Evolutionary conservation across 2,797 vertebrate genomes (phyloP).

Genomic region (Ptychobarbus kaznakovi): DNA sequence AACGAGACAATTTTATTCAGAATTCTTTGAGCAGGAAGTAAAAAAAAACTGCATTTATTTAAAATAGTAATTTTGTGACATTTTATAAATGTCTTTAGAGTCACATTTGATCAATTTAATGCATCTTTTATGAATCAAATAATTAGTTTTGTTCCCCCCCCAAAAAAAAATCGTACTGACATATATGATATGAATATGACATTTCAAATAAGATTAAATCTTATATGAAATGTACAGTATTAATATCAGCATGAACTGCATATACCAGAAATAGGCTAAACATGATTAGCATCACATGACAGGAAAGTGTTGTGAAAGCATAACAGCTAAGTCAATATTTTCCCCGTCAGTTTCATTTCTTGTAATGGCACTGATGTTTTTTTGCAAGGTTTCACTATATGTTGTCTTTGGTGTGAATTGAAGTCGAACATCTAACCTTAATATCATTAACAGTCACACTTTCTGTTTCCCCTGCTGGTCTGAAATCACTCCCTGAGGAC

Average conservation of each 20-base stretch:
- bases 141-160: no score
- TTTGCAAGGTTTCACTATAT: constrained; percentile 50
- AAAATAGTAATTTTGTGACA: no score
- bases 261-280: neutral
- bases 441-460: constrained; percentile 7
- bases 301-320: neutral
- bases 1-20: no score
- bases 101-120: neutral
- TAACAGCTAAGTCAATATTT: neutral
- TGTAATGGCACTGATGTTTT: constrained; percentile 10
- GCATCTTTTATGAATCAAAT: neutral
- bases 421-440: constrained; percentile 7
- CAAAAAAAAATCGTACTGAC: neutral
- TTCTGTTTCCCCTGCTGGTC: constrained; percentile 7
- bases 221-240: neutral
- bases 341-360: neutral
- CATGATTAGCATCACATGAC: neutral
- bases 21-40: no score
- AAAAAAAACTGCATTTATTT: no score
- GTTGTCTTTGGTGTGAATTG: constrained; percentile 41
- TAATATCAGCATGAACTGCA: neutral
- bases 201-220: neutral
- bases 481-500: constrained; percentile 12
- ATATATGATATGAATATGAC: neutral
- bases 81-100: neutral